Evolutionary conservation across 2,113 vertebrate genomes (phyloP), one percentile per base, ranked within the genome.

Genomic region (human (Homo sapiens)): DNA sequence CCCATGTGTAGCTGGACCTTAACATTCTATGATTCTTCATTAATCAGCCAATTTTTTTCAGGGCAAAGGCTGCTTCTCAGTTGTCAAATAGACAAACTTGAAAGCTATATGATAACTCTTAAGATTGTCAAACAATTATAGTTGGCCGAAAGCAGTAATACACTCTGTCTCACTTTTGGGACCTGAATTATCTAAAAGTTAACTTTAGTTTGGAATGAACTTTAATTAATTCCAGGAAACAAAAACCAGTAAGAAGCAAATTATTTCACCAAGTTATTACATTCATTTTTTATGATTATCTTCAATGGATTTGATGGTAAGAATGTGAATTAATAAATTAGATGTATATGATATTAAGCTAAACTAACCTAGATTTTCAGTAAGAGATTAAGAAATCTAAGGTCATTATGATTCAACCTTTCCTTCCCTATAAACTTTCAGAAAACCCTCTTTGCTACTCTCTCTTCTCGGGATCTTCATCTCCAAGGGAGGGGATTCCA

Each of bases 121-220:
- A 66, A 81, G 8, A 20, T 85, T 70, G 43, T 18, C 64, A 89
- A 81, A 84, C 22, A 82, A 88, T 9, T 85, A 20, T 80, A 83
- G 66, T 59, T 84, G n/a, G 14, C 14, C 32, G 75, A 78, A 79
- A 68, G 30, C 38, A 78, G 76, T 90, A 94, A 22, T 10, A 52
- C 13, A 89, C 75, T 45, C 27, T 61, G 14, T 76, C 20, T 92
- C 16, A 92, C 32, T 61, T 83, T 80, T 91, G 35, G 57, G 22
- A 90, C 64, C 23, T 79, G 23, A 96, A 64, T 96, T 68, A 96
- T 80, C 80, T 66, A 92, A n/a, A 72, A 94, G 23, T 95, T 86
- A 85, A 61, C n/a, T 80, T 92, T 32, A 80, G 23, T 80, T 88
- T 86, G 25, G 1, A 6, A 23, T 88, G 35, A 52, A 70, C 5